phyloP scores from a whole-genome alignment of 2,113 vertebrate genomes.

The Carassius gibelio region DNA sequence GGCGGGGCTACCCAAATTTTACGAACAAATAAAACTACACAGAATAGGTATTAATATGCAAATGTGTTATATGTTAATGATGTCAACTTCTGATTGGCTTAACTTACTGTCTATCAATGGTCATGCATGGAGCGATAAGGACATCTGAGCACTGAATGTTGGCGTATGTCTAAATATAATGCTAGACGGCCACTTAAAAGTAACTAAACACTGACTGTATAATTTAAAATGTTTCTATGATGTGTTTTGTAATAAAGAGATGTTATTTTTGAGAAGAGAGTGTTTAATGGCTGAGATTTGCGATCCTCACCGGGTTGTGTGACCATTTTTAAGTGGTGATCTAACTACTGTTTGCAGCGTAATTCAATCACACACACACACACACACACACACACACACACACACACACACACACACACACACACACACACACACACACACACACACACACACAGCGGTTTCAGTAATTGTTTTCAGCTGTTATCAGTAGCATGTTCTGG shows the following conservation, averaged over 20 bases:
- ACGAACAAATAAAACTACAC: no score
- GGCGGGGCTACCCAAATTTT: not conserved
- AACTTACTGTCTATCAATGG: slow-evolving; percentile 6
- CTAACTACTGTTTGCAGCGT: slow-evolving; percentile 31
- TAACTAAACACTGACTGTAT: not conserved
- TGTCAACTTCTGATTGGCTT: not conserved
- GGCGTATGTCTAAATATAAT: not conserved
- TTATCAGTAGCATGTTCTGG: slow-evolving; percentile 34
- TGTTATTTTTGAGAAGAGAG: not conserved
- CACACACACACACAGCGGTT: not conserved
- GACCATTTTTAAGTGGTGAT: slow-evolving; percentile 25
- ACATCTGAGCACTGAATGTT: slow-evolving; percentile 2
- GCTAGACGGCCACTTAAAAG: not conserved
- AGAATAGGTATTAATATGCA: not conserved
- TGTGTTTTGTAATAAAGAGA: not conserved
- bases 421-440: not conserved
- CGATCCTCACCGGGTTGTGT: not conserved
- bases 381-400: not conserved
- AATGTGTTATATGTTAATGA: not conserved
- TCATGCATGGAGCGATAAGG: not conserved
- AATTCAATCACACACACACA: slow-evolving; percentile 9
- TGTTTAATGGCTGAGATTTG: slow-evolving; percentile 17
- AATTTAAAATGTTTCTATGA: not conserved
- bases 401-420: not conserved
- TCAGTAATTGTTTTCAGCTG: slow-evolving; percentile 33